phyloP scores from a whole-genome alignment of 2,113 vertebrate species.

The Lophochroa leadbeateri region DNA sequence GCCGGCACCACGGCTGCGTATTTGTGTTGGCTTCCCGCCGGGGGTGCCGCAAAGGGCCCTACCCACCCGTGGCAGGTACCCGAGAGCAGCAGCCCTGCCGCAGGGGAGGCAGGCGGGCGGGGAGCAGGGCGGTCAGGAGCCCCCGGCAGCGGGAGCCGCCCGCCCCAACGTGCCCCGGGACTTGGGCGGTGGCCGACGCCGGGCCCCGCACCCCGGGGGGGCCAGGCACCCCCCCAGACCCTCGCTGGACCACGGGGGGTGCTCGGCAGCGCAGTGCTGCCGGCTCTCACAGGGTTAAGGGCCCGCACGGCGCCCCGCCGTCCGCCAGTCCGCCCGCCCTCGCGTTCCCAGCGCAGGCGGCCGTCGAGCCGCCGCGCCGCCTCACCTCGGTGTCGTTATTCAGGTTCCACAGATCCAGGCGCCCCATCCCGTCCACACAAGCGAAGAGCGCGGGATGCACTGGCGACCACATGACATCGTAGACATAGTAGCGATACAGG shows the following conservation, averaged over 20 bases:
- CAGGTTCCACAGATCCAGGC: conserved; percentile 96
- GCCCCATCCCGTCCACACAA: conserved; percentile 96
- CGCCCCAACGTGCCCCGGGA: background rate
- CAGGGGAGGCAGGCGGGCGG: background rate
- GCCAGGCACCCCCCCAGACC: background rate
- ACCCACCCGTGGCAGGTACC: background rate
- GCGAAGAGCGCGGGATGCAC: conserved; percentile 92
- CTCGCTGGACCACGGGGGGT: background rate
- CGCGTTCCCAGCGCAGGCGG: background rate
- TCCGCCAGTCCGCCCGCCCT: background rate
- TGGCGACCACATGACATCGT: conserved; percentile 97
- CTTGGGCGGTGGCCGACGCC: background rate
- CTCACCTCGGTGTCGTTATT: conserved; percentile 97
- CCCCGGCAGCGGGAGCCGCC: background rate
- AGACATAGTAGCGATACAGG: no score
- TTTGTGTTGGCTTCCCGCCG: background rate
- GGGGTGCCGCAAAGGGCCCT: background rate
- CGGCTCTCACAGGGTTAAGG: background rate
- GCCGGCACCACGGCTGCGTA: background rate
- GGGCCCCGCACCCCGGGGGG: background rate
- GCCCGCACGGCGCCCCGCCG: background rate
- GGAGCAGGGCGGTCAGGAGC: background rate
- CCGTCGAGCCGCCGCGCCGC: background rate
- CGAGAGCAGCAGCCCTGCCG: background rate
- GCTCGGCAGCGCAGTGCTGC: background rate